Evolutionary conservation across 1,140 invertebrate genomes (phyloP).

Genomic region (Glossosoma conforme): DNA sequence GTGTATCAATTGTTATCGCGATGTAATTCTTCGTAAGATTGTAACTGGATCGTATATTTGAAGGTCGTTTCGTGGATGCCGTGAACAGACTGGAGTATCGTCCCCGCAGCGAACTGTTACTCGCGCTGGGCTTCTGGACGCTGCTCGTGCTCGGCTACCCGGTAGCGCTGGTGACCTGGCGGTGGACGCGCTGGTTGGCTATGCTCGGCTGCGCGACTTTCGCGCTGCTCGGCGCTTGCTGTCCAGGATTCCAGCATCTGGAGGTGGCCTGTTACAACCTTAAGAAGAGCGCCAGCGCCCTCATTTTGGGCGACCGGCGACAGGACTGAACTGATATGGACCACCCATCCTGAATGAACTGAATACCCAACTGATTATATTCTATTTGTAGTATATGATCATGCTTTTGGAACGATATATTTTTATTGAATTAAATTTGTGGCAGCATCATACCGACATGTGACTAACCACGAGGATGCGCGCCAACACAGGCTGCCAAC

Average conservation of each 20-base stretch:
- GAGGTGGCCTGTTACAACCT: conserved; percentile 19
- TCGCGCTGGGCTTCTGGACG: conserved; percentile 27
- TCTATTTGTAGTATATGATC: no score
- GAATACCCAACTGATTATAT: no score
- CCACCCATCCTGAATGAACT: no score
- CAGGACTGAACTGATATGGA: no score
- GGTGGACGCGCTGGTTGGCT: not conserved
- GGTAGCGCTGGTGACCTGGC: conserved; percentile 1
- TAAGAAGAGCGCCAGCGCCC: not conserved
- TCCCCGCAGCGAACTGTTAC: not conserved
- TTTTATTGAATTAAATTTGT: no score
- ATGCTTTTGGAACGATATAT: no score
- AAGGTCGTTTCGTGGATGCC: conserved; percentile 23
- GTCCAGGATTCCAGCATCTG: conserved; percentile 24
- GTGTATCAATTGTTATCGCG: no score
- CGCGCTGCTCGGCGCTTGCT: conserved; percentile 8
- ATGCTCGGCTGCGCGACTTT: conserved; percentile 3
- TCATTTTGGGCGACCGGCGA: not conserved
- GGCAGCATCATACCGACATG: no score
- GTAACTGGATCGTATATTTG: no score
- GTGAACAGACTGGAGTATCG: conserved; percentile 15
- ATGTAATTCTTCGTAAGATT: no score
- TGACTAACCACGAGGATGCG: no score
- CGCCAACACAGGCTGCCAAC: no score
- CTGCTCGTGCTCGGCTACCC: conserved; percentile 13